Evolutionary conservation across 64 coral and sea anemone species (phyloP).

Genomic region (Acropora tenuis): DNA sequence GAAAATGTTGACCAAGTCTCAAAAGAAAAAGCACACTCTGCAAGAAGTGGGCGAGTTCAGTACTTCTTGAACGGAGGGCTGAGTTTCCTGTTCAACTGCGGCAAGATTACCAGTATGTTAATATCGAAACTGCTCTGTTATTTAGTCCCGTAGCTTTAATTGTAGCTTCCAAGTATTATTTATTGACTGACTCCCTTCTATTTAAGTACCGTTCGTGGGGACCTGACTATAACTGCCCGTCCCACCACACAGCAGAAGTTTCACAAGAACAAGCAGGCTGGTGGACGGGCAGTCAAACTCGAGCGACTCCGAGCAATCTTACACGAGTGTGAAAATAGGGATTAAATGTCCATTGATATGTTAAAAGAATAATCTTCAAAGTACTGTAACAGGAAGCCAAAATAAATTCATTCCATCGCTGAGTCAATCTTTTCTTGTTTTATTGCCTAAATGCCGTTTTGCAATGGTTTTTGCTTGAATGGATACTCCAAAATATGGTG

Average conservation of each 20-base stretch:
- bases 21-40: constrained; percentile 30
- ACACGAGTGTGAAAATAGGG: background rate
- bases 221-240: background rate
- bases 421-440: background rate
- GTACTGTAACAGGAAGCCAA: background rate
- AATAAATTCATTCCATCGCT: background rate
- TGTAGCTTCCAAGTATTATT: background rate
- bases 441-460: background rate
- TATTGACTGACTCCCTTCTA: background rate
- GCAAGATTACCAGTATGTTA: constrained; percentile 1
- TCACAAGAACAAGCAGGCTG: background rate
- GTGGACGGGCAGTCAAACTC: background rate
- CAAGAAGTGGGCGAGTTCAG: constrained; percentile 50
- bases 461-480: no score
- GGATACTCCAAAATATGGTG: no score
- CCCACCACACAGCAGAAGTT: background rate
- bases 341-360: background rate
- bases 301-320: background rate
- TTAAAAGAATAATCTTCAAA: background rate
- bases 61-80: constrained; percentile 42
- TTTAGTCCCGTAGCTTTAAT: background rate
- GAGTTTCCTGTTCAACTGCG: background rate
- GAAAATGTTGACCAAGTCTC: background rate
- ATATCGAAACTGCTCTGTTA: background rate
- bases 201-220: background rate